Evolutionary conservation across 2,888 invertebrate species (phyloP).

Genomic region (Conchocele bisecta): DNA sequence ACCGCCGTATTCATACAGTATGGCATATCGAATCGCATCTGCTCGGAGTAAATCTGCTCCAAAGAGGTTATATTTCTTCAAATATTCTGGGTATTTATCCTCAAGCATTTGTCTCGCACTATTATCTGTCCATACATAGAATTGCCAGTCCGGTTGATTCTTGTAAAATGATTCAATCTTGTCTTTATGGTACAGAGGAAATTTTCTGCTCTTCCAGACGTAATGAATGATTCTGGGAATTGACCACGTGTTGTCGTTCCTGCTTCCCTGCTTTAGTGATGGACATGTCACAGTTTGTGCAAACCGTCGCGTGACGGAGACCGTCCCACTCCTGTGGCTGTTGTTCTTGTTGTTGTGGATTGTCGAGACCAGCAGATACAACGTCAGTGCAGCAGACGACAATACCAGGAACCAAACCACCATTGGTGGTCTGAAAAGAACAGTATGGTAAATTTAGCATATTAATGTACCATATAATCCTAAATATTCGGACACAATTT

Average conservation of each 20-base stretch:
- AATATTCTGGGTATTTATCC: conserved; percentile 68
- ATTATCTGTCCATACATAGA: conserved; percentile 79
- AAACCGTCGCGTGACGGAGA: no score
- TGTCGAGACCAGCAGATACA: no score
- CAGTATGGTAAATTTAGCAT: no score
- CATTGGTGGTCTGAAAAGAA: no score
- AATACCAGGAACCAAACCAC: no score
- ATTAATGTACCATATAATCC: no score
- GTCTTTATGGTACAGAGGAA: conserved; percentile 64
- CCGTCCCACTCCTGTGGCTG: no score
- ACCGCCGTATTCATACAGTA: conserved; percentile 78
- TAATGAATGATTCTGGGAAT: conserved; percentile 75
- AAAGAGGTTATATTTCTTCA: conserved; percentile 72
- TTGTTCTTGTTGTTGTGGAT: no score
- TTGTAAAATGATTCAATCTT: conserved; percentile 75
- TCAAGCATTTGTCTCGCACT: conserved; percentile 72
- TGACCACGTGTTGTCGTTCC: conserved; percentile 23
- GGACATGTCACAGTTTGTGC: no score
- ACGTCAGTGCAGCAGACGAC: no score
- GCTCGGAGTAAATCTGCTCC: conserved; percentile 72
- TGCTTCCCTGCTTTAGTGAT: no score
- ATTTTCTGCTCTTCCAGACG: conserved; percentile 66
- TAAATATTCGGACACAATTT: no score
- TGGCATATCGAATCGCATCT: conserved; percentile 78
- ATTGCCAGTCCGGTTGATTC: conserved; percentile 77